Evolutionary conservation across 2,888 invertebrate genomes (phyloP).

Genomic region (Rapana venosa): DNA sequence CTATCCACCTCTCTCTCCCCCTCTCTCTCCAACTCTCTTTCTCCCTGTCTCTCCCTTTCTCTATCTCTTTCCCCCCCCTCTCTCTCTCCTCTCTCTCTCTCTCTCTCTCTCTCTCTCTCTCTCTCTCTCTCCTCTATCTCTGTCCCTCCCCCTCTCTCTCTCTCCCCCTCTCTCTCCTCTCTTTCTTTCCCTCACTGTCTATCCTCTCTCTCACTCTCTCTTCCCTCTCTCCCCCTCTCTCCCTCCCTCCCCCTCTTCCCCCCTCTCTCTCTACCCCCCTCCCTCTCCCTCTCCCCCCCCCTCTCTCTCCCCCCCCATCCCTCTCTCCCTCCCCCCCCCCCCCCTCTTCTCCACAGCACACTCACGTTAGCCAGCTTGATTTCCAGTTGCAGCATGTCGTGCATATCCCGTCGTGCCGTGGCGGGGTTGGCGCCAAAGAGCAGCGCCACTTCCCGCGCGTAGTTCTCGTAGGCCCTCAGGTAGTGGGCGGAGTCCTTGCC

Average conservation of each 20-base stretch:
- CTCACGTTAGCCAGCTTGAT: conserved; percentile 87
- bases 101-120: not conserved
- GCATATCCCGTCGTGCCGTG: conserved; percentile 85
- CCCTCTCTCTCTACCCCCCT: not conserved
- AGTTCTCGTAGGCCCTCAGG: conserved; percentile 90
- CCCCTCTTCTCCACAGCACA: no score
- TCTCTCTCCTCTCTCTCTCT: not conserved
- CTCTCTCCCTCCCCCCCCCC: no score
- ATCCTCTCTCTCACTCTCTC: not conserved
- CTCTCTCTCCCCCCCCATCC: conserved; percentile 80
- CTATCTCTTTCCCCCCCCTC: not conserved
- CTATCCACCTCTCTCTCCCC: not conserved
- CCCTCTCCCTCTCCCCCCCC: conserved; percentile 74
- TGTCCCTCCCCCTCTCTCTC: not conserved
- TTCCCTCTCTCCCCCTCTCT: no score
- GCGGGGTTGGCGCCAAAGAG: conserved; percentile 88
- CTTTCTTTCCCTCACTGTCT: not conserved
- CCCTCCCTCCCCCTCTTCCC: no score
- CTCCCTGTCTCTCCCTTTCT: not conserved
- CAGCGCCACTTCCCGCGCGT: conserved; percentile 92
- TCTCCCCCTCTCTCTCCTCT: not conserved
- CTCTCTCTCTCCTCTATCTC: not conserved
- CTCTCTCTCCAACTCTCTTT: not conserved
- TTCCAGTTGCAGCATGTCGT: conserved; percentile 90
- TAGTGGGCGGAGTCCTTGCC: conserved; percentile 57